These are phyloP conservation scores for Epizoanthus fatuus DNA, from an alignment of 92 coral and sea anemone species.

Conservation along the genomic window DNA sequence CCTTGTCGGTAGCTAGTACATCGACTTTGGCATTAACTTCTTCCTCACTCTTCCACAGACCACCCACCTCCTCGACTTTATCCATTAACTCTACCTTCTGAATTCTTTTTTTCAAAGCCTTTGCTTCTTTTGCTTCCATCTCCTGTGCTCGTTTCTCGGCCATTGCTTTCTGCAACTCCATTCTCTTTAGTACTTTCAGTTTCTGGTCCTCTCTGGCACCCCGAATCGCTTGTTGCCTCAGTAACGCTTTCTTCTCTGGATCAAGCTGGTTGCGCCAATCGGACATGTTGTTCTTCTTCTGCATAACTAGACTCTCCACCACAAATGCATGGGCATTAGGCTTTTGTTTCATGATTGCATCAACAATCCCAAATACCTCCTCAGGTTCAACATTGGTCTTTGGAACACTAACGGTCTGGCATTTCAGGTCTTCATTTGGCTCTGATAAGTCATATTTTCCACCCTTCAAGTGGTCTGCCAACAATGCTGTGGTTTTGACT, in stretches of 20 bases:
- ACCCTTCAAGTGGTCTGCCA: too few relatives aligned
- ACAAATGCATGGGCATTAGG: slow-evolving; percentile 36
- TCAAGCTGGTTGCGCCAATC: slow-evolving; percentile 2
- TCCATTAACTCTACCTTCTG: too few relatives aligned
- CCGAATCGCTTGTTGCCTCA: slow-evolving; percentile 8
- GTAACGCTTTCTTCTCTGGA: slow-evolving; percentile 16
- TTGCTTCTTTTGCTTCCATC: background rate
- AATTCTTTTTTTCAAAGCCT: background rate
- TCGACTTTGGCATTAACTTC: too few relatives aligned
- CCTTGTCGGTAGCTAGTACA: too few relatives aligned
- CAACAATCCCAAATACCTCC: slow-evolving; percentile 33
- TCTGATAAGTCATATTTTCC: background rate
- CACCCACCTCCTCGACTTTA: too few relatives aligned
- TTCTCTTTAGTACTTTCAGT: background rate
- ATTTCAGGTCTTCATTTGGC: background rate
- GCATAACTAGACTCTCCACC: background rate
- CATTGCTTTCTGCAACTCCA: background rate
- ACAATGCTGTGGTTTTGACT: too few relatives aligned
- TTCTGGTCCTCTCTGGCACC: slow-evolving; percentile 18
- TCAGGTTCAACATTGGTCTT: slow-evolving; percentile 20
- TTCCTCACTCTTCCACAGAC: too few relatives aligned
- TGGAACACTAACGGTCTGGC: slow-evolving; percentile 1
- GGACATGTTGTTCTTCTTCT: too few relatives aligned
- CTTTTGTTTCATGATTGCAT: slow-evolving; percentile 25
- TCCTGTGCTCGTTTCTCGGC: background rate